Evolutionary conservation across 2,113 vertebrate genomes (phyloP), one percentile per base, ranked within the genome.

Genomic region (Noturus placidus): DNA sequence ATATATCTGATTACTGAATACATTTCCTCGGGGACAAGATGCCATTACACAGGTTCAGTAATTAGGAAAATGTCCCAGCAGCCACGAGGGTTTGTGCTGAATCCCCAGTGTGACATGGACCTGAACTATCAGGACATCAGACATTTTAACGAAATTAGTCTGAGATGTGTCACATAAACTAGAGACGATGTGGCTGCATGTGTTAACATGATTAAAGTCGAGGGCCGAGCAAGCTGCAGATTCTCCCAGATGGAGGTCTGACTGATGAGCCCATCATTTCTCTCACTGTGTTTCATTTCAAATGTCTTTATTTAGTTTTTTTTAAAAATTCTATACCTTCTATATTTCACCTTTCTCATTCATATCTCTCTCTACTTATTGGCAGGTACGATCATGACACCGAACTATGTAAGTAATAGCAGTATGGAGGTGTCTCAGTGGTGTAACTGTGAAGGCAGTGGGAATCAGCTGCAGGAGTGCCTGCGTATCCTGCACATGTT

Each of bases 381-480:
- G 38, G 19, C 86, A 99, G 98, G 98, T 20, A 99, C 98, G 10
- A 93, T 94, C 86, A 96, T 99, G 96, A 99, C 98, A 9, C 98
- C 98, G 80, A 99, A 99, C 95, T 99, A 98, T 42, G 81, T 98
- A 92, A 97, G 95, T 87, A 98, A 97, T 90, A 93, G 93, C 93
- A 99, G 96, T 2, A 93, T 93, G 74, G 96, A 96, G 0, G 95
- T 98, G 85, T 96, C 97, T 1, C 93, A 98, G 92, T 97, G 96
- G 96, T 99, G 98, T 54, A 96, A 95, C 5, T 99, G 98, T 91
- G 95, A 96, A 82, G 97, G 96, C 91, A 99, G 97, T 1, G 97
- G 97, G 61, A 99, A 99, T 89, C 94, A 96, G 91, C 96, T 96
- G 93, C 96, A 97, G 85, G 96, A 98, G 27, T 99, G 98, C 88